Evolutionary conservation across 2,888 invertebrate species (phyloP).

Genomic region (Dicranocentrus wangi): DNA sequence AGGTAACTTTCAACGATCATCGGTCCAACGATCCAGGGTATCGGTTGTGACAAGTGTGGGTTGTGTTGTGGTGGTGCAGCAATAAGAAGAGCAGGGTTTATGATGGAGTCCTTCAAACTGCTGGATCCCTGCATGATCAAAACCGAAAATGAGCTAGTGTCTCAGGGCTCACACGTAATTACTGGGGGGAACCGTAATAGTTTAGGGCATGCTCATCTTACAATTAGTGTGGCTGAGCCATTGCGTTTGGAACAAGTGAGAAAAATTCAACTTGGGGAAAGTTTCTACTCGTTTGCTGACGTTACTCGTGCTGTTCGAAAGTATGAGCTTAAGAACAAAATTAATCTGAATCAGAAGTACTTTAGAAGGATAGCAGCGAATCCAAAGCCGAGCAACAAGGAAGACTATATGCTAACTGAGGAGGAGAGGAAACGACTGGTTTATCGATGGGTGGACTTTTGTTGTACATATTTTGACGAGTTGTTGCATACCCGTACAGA

Average conservation of each 20-base stretch:
- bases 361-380: constrained; percentile 46
- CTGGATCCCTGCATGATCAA: too few relatives aligned
- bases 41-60: too few relatives aligned
- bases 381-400: constrained; percentile 50
- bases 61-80: too few relatives aligned
- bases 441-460: constrained; percentile 53
- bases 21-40: too few relatives aligned
- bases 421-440: constrained; percentile 47
- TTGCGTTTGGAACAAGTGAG: too few relatives aligned
- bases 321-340: constrained; percentile 24
- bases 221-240: too few relatives aligned
- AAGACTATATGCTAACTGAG: constrained; percentile 33
- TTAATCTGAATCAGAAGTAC: constrained; percentile 34
- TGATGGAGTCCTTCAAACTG: too few relatives aligned
- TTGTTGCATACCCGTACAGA: too few relatives aligned
- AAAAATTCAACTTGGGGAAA: constrained; percentile 18
- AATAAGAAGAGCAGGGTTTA: too few relatives aligned
- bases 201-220: background rate
- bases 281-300: constrained; percentile 26
- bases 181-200: background rate
- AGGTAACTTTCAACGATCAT: too few relatives aligned
- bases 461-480: constrained; percentile 44
- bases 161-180: background rate
- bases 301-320: constrained; percentile 18
- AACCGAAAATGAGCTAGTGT: too few relatives aligned